Evolutionary conservation across 1,140 invertebrate species (phyloP), one percentile per base, ranked within the genome.

Genomic region (Nephila pilipes): DNA sequence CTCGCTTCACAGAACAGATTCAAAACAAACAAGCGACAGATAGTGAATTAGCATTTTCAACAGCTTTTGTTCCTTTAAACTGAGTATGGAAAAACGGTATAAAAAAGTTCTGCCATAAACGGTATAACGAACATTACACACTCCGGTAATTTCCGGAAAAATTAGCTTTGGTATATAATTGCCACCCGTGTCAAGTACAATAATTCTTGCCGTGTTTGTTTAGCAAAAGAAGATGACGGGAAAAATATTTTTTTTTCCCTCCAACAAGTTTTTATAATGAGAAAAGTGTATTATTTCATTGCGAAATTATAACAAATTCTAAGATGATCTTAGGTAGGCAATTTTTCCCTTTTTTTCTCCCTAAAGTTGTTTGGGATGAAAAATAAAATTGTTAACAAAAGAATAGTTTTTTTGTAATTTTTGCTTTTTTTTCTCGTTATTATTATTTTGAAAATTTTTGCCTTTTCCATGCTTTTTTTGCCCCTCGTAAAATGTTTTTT

Each of bases 1-100:
- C 18, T 6, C 63, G 65, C 75, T 80, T n/a, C n/a, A 36, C 14
- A 16, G 88, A 81, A n/a, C 29, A 75, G 22, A 29, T 54, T 57
- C 32, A 55, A 90, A 90, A 80, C 63, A 90, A 90, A 90, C 63
- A 90, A 57, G 54, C 18, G 57, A 32, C 65, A 80, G 29, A 90
- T 57, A 29, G 46, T 25, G 83, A 91, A 91, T 91, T 91, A 91
- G 79, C 89, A 91, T 91, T 91, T 91, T 83, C 89, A 91, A 91
- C 87, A 79, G 87, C 69, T 79, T 89, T 79, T 55, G 36, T 79
- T 75, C 12, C 54, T 89, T 89, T 79, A 79, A 65, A 90, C 38
- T 54, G n/a, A 22, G 36, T 55, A 22, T 29, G 22, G 32, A 87
- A 60, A 87, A 60, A 60, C 38, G 25, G 10, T 25, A 12, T 12